A percentile compares a stretch with the other conserved stretches of the same genome.
Evolutionary conservation across 2,888 invertebrate genomes (phyloP).

Genomic region (Flexamia atlantica): DNA sequence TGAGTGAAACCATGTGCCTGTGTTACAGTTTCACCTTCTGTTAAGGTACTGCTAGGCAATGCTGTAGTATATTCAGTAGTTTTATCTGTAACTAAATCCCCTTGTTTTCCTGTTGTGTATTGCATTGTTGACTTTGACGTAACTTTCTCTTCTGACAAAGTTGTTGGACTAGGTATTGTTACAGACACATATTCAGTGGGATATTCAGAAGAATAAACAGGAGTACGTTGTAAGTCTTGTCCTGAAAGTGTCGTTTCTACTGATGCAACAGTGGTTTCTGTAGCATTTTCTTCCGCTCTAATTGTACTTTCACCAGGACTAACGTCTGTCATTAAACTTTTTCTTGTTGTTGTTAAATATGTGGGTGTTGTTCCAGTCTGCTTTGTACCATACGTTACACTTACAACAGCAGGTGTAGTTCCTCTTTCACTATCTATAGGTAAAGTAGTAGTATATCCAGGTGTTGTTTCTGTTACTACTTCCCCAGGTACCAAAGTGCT

Average conservation of each 20-base stretch:
- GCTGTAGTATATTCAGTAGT: too few relatives aligned
- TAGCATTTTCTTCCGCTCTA: not conserved
- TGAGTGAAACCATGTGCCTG: not conserved
- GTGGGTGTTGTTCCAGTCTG: not conserved
- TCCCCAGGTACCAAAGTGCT: slow-evolving; percentile 4
- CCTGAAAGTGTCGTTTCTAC: not conserved
- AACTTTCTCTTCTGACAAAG: not conserved
- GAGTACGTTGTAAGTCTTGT: not conserved
- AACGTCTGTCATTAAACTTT: not conserved
- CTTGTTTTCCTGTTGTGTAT: not conserved
- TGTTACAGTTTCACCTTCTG: not conserved
- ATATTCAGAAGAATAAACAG: not conserved
- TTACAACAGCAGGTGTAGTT: not conserved
- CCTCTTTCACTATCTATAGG: not conserved
- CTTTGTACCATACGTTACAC: not conserved
- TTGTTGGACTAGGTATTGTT: slow-evolving; percentile 1
- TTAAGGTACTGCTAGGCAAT: not conserved
- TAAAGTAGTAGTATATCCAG: not conserved
- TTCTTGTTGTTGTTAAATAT: not conserved
- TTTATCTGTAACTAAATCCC: too few relatives aligned
- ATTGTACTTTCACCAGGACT: not conserved
- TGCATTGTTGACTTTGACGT: not conserved
- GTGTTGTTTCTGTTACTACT: not conserved
- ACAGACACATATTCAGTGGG: not conserved
- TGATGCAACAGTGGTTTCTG: not conserved